Base-by-base conservation (phyloP, 2,888 invertebrate genomes). In the Aphodius sticticus region DNA sequence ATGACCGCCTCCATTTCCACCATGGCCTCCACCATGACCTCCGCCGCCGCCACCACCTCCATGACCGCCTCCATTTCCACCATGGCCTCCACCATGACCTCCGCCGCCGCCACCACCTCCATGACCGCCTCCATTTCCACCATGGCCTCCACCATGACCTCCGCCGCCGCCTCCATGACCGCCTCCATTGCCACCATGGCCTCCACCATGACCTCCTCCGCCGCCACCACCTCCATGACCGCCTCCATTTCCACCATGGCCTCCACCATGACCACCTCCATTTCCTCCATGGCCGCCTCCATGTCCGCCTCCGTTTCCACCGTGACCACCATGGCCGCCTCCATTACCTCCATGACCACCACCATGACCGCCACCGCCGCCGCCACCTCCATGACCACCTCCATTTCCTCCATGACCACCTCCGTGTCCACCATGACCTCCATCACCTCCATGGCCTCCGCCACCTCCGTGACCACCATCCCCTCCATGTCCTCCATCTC, bases 161-260 rank as follows among this genome's bases (percentile, higher is more conserved):
- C 70, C 77, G 9, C 35, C 77, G 26, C 36, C n/a, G 0, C 69
- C 69, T 2, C 77, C 77, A 69, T n/a, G 16, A 4, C 16, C 69
- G 5, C 76, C 76, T 16, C 76, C 76, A 15, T 70, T 7, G 1
- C 69, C 76, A 16, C 53, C n/a, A 12, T 70, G 69, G 14, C 77
- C 15, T 6, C 77, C 77, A 5, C 77, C 77, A 69, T 69, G 35
- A 16, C 69, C 69, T 6, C 70, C 77, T 26, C 77, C 77, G 7
- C 15, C 14, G 9, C 70, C 77, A 36, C 36, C 70, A 35, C 77
- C 77, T 9, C 36, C 69, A n/a, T 36, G 35, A 2, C 77, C 77
- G 1, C 77, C 77, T 37, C 38, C 71, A 70, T 38, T 70, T 16
- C 37, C 77, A 70, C 77, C 77, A 15, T 37, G 9, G n/a, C 76